Percentiles rank a stretch among this genome's conserved stretches.
phyloP scores from a whole-genome alignment of 2,113 vertebrate species.

The Aix galericulata region DNA sequence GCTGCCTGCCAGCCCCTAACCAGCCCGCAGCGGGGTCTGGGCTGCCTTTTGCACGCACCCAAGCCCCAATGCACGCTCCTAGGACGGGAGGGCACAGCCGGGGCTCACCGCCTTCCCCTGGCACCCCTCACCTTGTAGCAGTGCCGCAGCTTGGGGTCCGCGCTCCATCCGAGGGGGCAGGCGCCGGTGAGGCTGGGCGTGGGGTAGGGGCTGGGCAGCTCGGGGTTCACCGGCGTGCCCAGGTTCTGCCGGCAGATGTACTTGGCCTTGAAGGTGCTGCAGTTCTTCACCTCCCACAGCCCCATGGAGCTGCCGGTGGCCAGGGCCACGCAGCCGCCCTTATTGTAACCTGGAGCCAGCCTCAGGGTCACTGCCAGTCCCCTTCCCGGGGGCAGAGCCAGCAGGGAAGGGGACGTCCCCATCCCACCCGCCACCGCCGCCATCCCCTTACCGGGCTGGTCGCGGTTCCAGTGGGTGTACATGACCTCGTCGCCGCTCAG shows the following conservation, averaged over 20 bases:
- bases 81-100: neutral
- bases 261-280: constrained; percentile 83
- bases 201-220: constrained; percentile 81
- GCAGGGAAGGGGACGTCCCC: neutral
- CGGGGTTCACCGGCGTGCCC: constrained; percentile 82
- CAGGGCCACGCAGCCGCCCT: constrained; percentile 89
- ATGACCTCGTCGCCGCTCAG: constrained; percentile 86
- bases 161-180: constrained; percentile 89
- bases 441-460: constrained; percentile 85
- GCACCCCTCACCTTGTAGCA: constrained; percentile 89
- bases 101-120: neutral
- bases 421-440: rapidly evolving
- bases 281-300: constrained; percentile 93
- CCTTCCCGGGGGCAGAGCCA: neutral
- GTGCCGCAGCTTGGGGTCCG: constrained; percentile 83
- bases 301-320: constrained; percentile 87
- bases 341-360: constrained; percentile 74
- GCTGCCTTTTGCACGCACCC: neutral
- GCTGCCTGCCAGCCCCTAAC: neutral
- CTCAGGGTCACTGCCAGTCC: neutral
- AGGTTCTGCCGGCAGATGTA: constrained; percentile 94
- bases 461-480: constrained; percentile 95
- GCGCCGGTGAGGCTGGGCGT: constrained; percentile 87
- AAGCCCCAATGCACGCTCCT: neutral
- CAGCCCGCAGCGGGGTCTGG: rapidly evolving